Evolutionary conservation across 1,140 invertebrate genomes (phyloP).

Genomic region (Ladona fulva): DNA sequence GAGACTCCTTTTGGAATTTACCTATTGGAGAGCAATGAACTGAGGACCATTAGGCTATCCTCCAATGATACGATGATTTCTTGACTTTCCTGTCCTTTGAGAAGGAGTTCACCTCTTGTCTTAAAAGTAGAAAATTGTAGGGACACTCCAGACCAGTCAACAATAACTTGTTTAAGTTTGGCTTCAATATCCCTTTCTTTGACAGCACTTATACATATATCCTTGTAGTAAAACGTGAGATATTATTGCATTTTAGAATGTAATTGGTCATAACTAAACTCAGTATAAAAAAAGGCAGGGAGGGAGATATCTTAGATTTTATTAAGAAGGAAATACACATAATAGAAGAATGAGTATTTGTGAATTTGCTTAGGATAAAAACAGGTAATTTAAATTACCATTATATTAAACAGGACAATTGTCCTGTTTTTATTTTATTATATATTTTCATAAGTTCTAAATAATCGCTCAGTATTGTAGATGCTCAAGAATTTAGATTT

Average conservation of each 20-base stretch:
- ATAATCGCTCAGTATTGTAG: no score
- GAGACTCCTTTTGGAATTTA: conserved; percentile 35
- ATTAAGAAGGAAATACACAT: conserved; percentile 14
- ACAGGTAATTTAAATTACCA: no score
- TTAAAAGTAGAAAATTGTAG: conserved; percentile 75
- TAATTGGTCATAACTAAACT: conserved; percentile 9
- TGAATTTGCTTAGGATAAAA: not conserved
- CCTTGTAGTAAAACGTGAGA: conserved; percentile 37
- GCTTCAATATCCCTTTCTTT: conserved; percentile 88
- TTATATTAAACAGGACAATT: no score
- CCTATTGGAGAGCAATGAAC: conserved; percentile 75
- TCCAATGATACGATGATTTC: conserved; percentile 74
- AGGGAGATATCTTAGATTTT: conserved; percentile 10
- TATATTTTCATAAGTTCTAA: no score
- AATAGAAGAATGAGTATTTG: conserved; percentile 11
- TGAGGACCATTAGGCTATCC: conserved; percentile 80
- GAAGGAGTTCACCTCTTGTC: conserved; percentile 68
- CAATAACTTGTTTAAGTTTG: conserved; percentile 73
- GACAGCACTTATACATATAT: conserved; percentile 81
- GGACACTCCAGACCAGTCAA: conserved; percentile 70
- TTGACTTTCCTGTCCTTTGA: conserved; percentile 66
- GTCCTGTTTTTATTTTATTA: not conserved
- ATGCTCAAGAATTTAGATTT: no score
- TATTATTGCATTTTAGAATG: not conserved
- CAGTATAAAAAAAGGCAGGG: not conserved